phyloP scores from a whole-genome alignment of 2,797 vertebrate genomes.

The Triplophysa yarkandensis region DNA sequence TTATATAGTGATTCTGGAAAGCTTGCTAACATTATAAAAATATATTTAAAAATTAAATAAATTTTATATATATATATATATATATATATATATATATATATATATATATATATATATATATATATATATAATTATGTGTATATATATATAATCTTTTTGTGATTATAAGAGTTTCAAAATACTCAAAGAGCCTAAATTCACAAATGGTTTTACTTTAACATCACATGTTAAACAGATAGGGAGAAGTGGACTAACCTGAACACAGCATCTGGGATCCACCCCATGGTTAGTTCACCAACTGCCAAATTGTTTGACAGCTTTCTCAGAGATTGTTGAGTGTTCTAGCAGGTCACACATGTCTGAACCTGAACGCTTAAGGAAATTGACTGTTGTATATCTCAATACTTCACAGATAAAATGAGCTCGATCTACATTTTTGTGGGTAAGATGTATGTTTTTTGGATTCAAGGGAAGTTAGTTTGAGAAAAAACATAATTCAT shows the following conservation, averaged over 20 bases:
- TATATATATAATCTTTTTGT: too few species aligned
- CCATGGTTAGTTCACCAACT: not conserved
- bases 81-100: too few species aligned
- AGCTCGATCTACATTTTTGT: not conserved
- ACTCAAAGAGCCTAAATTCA: too few species aligned
- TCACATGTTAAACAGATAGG: not conserved
- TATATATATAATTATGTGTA: too few species aligned
- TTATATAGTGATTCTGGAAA: too few species aligned
- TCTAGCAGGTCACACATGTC: not conserved
- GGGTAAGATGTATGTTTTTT: slow-evolving; percentile 6
- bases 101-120: too few species aligned
- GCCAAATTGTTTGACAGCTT: not conserved
- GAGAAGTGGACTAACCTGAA: not conserved
- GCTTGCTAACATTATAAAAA: too few species aligned
- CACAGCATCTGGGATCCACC: not conserved
- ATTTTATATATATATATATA: too few species aligned
- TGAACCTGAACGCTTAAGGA: not conserved
- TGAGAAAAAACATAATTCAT: not conserved
- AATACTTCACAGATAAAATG: not conserved
- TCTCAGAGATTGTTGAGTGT: too few species aligned
- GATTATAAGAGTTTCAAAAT: too few species aligned
- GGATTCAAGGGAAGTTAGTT: not conserved
- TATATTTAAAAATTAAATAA: too few species aligned
- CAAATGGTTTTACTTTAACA: slow-evolving; percentile 1
- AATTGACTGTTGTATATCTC: not conserved